Conservation (phyloP, 2,888 invertebrate species). For the Panzeria rudis region DNA sequence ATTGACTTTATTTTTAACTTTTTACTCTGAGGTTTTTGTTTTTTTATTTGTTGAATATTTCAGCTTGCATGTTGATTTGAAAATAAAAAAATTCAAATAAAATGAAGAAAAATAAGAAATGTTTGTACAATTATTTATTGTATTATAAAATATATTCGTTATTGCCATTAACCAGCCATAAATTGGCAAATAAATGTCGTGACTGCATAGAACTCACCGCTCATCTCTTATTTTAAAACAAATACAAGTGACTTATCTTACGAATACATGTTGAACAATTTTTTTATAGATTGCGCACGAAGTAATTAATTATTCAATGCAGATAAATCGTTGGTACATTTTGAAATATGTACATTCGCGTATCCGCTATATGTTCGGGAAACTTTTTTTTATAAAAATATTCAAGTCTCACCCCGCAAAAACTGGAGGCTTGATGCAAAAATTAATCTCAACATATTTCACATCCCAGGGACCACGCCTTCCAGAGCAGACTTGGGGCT, state of each 20-base stretch:
- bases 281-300: constrained; percentile 18
- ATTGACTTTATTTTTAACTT: constrained; percentile 17
- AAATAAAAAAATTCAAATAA: constrained; percentile 25
- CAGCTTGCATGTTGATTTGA: constrained; percentile 40
- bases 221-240: constrained; percentile 45
- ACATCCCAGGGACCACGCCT: too few species aligned
- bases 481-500: too few species aligned
- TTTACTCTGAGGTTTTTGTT: constrained; percentile 28
- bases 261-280: neutral
- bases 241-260: constrained; percentile 19
- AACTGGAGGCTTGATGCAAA: too few species aligned
- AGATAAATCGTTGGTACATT: too few species aligned
- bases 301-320: neutral
- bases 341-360: too few species aligned
- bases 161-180: constrained; percentile 81
- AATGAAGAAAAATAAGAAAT: constrained; percentile 57
- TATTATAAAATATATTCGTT: constrained; percentile 80
- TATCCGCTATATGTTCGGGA: too few species aligned
- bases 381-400: too few species aligned
- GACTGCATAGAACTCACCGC: constrained; percentile 68
- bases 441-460: too few species aligned
- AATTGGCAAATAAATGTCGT: constrained; percentile 80
- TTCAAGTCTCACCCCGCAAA: too few species aligned
- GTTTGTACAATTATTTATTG: constrained; percentile 77
- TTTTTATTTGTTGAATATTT: constrained; percentile 5